Conservation (phyloP, 2,113 vertebrate genomes). For the Mandrillus leucophaeus region DNA sequence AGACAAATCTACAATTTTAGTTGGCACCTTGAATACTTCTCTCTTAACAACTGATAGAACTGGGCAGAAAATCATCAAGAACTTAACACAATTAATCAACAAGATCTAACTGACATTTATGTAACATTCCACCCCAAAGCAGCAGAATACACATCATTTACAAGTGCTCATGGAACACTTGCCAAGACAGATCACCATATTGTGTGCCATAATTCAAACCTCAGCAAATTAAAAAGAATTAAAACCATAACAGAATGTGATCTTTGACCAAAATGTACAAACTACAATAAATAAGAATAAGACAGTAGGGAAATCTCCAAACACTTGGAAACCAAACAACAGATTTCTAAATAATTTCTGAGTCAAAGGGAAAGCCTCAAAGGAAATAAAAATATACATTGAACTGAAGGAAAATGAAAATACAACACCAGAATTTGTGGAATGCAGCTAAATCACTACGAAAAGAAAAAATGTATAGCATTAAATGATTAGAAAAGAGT, state of each 20-base stretch:
- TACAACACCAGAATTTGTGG: neutral
- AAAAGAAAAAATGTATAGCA: neutral
- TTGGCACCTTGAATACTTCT: neutral
- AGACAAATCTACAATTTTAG: slow-evolving; percentile 17
- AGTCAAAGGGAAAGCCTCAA: neutral
- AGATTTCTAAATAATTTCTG: slow-evolving; percentile 11
- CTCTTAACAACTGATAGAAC: neutral
- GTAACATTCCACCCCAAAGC: neutral
- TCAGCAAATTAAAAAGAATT: neutral
- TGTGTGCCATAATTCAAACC: neutral
- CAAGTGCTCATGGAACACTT: neutral
- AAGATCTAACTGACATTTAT: neutral
- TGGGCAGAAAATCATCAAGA: neutral
- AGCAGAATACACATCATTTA: neutral
- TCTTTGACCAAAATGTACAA: slow-evolving; percentile 24
- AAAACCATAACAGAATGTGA: neutral
- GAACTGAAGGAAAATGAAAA: slow-evolving; percentile 1
- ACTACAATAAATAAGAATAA: neutral
- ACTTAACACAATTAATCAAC: neutral
- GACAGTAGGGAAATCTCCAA: neutral
- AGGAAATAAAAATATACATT: neutral
- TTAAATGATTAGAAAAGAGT: neutral
- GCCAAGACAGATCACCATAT: neutral
- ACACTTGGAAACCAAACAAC: neutral
- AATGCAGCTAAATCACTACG: neutral